Base-by-base conservation (phyloP, 2,113 vertebrate genomes). In the Sylvia atricapilla region DNA sequence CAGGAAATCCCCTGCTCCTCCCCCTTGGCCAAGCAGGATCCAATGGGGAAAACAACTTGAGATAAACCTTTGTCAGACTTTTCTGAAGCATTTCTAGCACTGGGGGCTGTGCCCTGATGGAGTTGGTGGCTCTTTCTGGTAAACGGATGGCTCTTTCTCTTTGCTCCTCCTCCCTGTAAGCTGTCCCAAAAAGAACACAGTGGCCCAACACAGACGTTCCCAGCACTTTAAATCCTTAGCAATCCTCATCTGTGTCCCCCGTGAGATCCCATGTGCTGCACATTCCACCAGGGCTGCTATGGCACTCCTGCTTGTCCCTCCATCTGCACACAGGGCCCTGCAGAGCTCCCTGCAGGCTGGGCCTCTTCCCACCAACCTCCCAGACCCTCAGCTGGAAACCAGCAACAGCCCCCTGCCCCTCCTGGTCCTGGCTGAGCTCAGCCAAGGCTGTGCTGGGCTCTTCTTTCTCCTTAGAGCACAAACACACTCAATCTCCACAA, bases 221-320 rank as follows among this genome's bases (percentile, higher is more conserved):
- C 46, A 63, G 21, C 11, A 33, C n/a, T 80, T 15, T 3, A 39
- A 46, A 23, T 35, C 31, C 58, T 53, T 49, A 14, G 39, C 88
- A 76, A 8, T 63, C 49, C 77, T 73, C 52, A 9, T 55, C 53
- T 35, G 9, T 69, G 19, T 73, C 66, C 99, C 98, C 95, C 99
- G 97, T 96, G 49, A 99, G 81, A 96, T 99, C 99, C 99, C 99
- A 99, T 91, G 99, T 97, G 97, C 99, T 98, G 95, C 99, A 99
- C 2, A 98, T 97, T 11, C 99, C 98, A 4, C 99, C 98, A 0
- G 97, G 97, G 97, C 99, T 98, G 98, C 98, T 1, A 98, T 98
- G 89, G 99, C 98, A 47, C 94, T 99, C 98, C 68, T 91, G 97
- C 15, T 98, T 97, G 2, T 98, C 97, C 46, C 97, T 98, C 96